Base-by-base conservation (phyloP, 2,888 invertebrate genomes). In the Stenchaetothrips biformis region DNA sequence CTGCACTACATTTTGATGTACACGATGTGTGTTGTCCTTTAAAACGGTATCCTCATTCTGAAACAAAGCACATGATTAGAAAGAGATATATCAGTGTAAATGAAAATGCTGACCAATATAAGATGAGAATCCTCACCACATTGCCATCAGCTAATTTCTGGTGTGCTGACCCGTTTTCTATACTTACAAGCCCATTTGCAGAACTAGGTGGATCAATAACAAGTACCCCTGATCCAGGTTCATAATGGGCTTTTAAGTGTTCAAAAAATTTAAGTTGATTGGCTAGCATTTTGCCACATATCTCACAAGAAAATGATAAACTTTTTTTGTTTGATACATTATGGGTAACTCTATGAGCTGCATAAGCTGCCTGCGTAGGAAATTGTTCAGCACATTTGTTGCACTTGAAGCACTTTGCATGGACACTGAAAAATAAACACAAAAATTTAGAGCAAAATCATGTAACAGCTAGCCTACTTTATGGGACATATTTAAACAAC, bases 251-350 rank as follows among this genome's bases (percentile, higher is more conserved):
- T 87, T 95, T 95, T 9, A 96, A 88, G 85, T 96, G 96, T 81
- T 94, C 93, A 87, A 93, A 96, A 88, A 96, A 96, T 85, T 92
- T 92, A 25, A 95, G 87, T 85, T 96, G 96, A 82, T 93, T 92
- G 49, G 90, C 90, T 85, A 93, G 93, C 83, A 90, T 90, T 82
- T 90, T 91, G n/a, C 91, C 92, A 85, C 96, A 96, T 18, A 96
- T 86, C 86, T 95, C 94, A 85, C 96, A 96, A 81, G 91, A 89
- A 82, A 92, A 91, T 13, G 89, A 86, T 18, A 89, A 86, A 7
- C 80, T 59, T 53, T 81, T 79, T 80, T 82, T 82, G 7, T 80
- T 49, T 11, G 82, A 81, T 48, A 80, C 48, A n/a, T 82, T 77
- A 79, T 85, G 84, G 16, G 83, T 83, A 27, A 83, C 80, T 79